phyloP scores from a whole-genome alignment of 2,797 vertebrate species.

The Spea hammondii region DNA sequence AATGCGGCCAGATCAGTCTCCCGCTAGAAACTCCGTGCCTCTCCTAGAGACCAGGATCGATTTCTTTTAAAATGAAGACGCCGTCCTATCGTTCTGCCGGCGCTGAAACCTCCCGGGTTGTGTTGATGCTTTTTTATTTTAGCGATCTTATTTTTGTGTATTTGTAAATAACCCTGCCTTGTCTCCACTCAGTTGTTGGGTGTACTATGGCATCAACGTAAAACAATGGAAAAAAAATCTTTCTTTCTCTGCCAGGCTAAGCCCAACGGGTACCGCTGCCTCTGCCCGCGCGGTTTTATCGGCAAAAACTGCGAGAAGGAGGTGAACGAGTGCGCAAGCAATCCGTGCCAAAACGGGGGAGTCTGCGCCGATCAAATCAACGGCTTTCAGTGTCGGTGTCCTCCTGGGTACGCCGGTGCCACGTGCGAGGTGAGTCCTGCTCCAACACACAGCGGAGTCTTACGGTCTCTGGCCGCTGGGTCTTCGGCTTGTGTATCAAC shows the following conservation, averaged over 20 bases:
- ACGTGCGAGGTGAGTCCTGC: conserved; percentile 83
- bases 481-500: conserved; percentile 37
- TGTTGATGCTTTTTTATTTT: too few species aligned
- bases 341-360: conserved; percentile 79
- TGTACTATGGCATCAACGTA: neutral
- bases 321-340: conserved; percentile 75
- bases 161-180: too few species aligned
- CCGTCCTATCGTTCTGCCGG: too few species aligned
- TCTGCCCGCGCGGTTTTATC: conserved; percentile 77
- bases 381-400: conserved; percentile 81
- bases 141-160: too few species aligned
- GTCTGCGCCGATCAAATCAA: conserved; percentile 73
- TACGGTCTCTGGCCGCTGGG: neutral
- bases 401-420: conserved; percentile 74
- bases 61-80: too few species aligned
- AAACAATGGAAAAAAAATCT: neutral
- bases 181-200: too few species aligned
- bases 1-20: too few species aligned
- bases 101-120: too few species aligned
- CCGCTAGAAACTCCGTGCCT: too few species aligned
- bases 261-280: conserved; percentile 77
- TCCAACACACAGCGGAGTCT: conserved; percentile 28
- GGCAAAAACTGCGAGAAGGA: conserved; percentile 85
- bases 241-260: conserved; percentile 65
- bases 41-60: too few species aligned